A percentile compares a stretch with the other conserved stretches of the same genome.
Evolutionary conservation across 2,797 vertebrate genomes (phyloP).

Genomic region (Geotrypetes seraphini): DNA sequence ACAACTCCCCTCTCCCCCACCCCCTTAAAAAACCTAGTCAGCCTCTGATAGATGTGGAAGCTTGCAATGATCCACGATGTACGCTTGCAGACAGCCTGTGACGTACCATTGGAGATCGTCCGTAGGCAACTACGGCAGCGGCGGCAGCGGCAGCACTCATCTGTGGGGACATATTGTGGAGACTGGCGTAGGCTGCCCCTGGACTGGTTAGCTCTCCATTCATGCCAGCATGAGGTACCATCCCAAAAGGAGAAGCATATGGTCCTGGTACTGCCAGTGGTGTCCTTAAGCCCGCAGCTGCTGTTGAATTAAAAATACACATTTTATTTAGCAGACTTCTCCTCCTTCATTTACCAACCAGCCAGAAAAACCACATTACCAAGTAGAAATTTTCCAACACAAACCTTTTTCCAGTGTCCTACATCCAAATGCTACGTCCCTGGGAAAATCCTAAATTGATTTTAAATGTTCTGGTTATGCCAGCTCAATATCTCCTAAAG

Average conservation of each 20-base stretch:
- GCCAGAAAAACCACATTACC: fast-evolving
- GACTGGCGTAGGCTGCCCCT: slow-evolving; percentile 74
- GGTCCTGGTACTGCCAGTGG: slow-evolving; percentile 81
- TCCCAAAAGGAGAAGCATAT: slow-evolving; percentile 80
- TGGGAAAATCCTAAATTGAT: no score
- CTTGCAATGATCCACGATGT: no score
- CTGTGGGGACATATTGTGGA: slow-evolving; percentile 92
- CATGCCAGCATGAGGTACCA: slow-evolving; percentile 82
- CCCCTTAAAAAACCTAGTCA: no score
- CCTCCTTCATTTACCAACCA: not conserved
- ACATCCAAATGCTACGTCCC: no score
- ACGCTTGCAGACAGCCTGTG: no score
- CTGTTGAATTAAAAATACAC: not conserved
- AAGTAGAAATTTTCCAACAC: no score
- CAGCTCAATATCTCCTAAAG: slow-evolving; percentile 13
- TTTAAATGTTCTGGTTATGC: slow-evolving; percentile 14
- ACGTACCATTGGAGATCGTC: slow-evolving; percentile 84
- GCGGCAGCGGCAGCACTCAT: slow-evolving; percentile 83
- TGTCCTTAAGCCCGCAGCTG: slow-evolving; percentile 81
- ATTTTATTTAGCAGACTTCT: not conserved
- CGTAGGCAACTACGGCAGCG: slow-evolving; percentile 79
- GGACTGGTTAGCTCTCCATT: slow-evolving; percentile 85
- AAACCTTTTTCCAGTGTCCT: no score
- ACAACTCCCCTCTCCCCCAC: no score
- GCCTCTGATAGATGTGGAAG: no score